These are phyloP conservation scores for Peromyscus polionotus DNA, from an alignment of 2,113 vertebrate genomes.

Conservation along the genomic window DNA sequence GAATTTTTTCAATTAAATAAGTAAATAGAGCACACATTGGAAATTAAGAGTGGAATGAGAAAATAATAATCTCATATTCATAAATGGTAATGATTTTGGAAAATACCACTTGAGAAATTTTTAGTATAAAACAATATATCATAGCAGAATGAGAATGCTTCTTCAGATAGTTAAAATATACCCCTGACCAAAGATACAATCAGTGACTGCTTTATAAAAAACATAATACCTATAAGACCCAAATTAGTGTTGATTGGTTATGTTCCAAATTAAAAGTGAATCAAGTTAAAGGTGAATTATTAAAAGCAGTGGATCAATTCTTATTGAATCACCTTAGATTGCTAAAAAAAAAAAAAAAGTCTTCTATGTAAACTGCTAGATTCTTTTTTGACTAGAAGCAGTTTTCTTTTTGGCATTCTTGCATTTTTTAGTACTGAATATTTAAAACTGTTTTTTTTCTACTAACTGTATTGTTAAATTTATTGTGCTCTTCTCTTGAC, in stretches of 20 bases:
- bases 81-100: neutral
- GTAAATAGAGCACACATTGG: neutral
- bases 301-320: neutral
- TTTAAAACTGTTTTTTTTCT: slow-evolving; percentile 12
- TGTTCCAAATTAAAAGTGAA: neutral
- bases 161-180: neutral
- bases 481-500: slow-evolving; percentile 1
- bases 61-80: neutral
- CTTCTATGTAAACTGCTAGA: neutral
- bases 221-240: neutral
- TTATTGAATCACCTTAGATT: neutral
- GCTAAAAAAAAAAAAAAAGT: neutral
- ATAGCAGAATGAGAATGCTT: neutral
- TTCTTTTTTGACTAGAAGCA: neutral
- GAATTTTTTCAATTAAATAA: neutral
- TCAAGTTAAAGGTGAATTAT: neutral
- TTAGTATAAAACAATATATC: neutral
- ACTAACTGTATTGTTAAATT: neutral
- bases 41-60: neutral
- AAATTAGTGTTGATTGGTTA: neutral
- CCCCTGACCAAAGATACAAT: neutral
- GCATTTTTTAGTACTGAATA: neutral
- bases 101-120: neutral
- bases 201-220: neutral
- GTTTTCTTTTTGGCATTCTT: neutral